phyloP scores from a whole-genome alignment of 2,113 vertebrate species.

The Rhabdomys dilectus region DNA sequence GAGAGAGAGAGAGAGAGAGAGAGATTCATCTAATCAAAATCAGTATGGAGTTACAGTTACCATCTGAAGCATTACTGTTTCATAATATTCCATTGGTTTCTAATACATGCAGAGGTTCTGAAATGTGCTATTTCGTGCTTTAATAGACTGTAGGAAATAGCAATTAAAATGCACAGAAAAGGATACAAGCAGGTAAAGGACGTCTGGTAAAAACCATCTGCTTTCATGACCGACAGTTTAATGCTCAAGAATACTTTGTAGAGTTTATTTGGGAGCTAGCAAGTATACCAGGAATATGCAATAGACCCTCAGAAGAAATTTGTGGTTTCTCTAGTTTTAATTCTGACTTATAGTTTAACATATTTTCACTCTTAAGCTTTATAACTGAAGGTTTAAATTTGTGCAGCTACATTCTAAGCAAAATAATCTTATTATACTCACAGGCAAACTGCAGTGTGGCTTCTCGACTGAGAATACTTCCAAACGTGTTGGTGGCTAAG shows the following conservation, averaged over 20 bases:
- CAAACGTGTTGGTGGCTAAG: conserved; percentile 91
- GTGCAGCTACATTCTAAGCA: no score
- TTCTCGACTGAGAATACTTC: conserved; percentile 93
- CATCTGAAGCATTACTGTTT: neutral
- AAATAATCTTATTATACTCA: conserved; percentile 88
- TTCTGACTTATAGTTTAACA: neutral
- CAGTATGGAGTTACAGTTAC: neutral
- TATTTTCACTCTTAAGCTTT: neutral
- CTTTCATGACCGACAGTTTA: neutral
- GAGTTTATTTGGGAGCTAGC: neutral
- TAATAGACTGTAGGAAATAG: neutral
- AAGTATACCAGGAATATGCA: neutral
- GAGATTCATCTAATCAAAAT: neutral
- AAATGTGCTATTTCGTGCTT: neutral
- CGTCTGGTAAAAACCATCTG: neutral
- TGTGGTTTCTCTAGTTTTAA: neutral
- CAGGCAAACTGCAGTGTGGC: conserved; percentile 96
- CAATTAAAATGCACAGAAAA: neutral
- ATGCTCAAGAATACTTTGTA: neutral
- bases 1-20: no score
- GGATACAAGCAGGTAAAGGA: neutral
- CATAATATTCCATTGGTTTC: neutral
- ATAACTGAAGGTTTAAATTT: neutral
- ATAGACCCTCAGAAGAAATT: neutral
- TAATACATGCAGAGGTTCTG: neutral